Evolutionary conservation across 1,140 invertebrate genomes (phyloP).

Genomic region (Zelostemma sp.): DNA sequence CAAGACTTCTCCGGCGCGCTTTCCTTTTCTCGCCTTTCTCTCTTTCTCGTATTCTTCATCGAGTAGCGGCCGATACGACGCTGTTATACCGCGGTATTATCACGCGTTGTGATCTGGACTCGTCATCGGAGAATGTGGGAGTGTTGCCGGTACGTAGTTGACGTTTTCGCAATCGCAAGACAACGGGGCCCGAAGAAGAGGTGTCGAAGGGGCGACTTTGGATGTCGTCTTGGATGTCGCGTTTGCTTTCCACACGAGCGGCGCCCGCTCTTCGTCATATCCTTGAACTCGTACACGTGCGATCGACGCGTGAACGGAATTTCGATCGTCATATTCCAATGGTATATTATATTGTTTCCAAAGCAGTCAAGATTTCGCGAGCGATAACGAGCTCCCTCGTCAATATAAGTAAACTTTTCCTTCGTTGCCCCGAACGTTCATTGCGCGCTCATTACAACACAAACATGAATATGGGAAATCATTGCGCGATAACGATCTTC

Average conservation of each 20-base stretch:
- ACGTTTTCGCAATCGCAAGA: slow-evolving; percentile 45
- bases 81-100: slow-evolving; percentile 51
- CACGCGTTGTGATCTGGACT: slow-evolving; percentile 57
- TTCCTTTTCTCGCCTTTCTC: slow-evolving; percentile 1
- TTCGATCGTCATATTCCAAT: slow-evolving; percentile 34
- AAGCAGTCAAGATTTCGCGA: slow-evolving; percentile 31
- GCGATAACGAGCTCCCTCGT: slow-evolving; percentile 20
- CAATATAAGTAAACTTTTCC: slow-evolving; percentile 9
- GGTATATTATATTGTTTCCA: slow-evolving; percentile 34
- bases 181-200: slow-evolving; percentile 46
- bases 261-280: slow-evolving; percentile 21
- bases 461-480: slow-evolving; percentile 20
- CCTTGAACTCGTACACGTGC: slow-evolving; percentile 41
- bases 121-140: slow-evolving; percentile 69
- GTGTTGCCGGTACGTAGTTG: slow-evolving; percentile 56
- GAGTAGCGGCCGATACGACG: slow-evolving; percentile 4
- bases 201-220: slow-evolving; percentile 60
- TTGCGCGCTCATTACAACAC: slow-evolving; percentile 15
- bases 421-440: slow-evolving; percentile 10
- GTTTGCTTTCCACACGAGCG: slow-evolving; percentile 25
- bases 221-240: slow-evolving; percentile 40
- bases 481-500: slow-evolving; percentile 20
- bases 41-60: too few species aligned
- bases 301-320: slow-evolving; percentile 38
- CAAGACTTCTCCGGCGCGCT: too few species aligned